Conservation (phyloP, 2,888 invertebrate species). For the Eugnorisma glareosa region DNA sequence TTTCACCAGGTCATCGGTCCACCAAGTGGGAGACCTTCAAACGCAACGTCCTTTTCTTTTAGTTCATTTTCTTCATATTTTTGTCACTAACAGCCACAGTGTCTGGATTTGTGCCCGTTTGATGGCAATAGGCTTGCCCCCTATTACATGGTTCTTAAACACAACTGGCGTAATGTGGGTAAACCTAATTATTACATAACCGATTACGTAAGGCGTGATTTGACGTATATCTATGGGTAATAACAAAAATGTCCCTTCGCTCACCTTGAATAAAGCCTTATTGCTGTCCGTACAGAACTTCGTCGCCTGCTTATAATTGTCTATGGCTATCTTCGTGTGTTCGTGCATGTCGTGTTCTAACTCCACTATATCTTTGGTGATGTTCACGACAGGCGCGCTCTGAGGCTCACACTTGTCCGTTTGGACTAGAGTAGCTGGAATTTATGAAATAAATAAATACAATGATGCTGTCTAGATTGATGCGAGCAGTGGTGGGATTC, state of each 20-base stretch:
- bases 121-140: neutral
- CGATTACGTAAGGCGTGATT: neutral
- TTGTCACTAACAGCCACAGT: neutral
- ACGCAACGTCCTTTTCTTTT: too few species aligned
- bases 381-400: constrained; percentile 70
- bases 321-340: constrained; percentile 90
- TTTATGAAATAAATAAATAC: neutral
- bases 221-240: neutral
- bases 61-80: too few species aligned
- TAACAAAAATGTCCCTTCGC: constrained; percentile 1
- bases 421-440: constrained; percentile 81
- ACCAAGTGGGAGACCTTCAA: too few species aligned
- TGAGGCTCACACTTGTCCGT: constrained; percentile 83
- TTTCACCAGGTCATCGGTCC: too few species aligned
- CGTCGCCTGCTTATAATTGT: constrained; percentile 92
- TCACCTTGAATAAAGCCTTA: constrained; percentile 81
- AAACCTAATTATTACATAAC: too few species aligned
- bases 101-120: neutral
- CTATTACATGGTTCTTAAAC: neutral
- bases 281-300: constrained; percentile 90
- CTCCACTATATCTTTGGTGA: constrained; percentile 85
- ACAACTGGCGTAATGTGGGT: neutral
- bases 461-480: neutral
- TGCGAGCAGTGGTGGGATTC: neutral
- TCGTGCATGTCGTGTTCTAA: constrained; percentile 88